Evolutionary conservation across 1,140 invertebrate genomes (phyloP).

Genomic region (Parasteatoda tepidariorum): DNA sequence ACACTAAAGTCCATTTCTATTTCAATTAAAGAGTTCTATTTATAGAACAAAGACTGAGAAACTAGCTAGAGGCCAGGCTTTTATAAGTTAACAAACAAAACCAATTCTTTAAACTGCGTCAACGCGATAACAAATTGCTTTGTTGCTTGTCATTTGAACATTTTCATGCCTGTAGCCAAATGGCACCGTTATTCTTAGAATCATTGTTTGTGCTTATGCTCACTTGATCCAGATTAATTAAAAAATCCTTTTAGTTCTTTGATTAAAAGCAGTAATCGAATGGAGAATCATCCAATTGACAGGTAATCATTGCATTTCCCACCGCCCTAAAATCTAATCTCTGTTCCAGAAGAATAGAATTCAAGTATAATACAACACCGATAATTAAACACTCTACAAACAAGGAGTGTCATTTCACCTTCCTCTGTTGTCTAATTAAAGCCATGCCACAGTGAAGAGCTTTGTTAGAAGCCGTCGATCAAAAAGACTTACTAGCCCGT

Average conservation of each 20-base stretch:
- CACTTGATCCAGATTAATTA: not conserved
- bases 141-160: too few relatives aligned
- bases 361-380: not conserved
- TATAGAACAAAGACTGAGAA: too few relatives aligned
- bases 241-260: not conserved
- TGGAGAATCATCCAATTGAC: not conserved
- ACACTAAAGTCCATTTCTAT: too few relatives aligned
- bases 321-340: not conserved
- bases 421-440: slow-evolving; percentile 38
- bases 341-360: not conserved
- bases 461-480: slow-evolving; percentile 41
- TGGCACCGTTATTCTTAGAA: too few relatives aligned
- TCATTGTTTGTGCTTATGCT: not conserved
- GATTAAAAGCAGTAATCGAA: not conserved
- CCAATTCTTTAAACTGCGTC: too few relatives aligned
- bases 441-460: slow-evolving; percentile 14
- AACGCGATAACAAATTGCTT: too few relatives aligned
- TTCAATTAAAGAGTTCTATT: too few relatives aligned
- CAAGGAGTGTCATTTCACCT: slow-evolving; percentile 40
- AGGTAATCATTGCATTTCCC: not conserved
- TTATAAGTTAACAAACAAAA: too few relatives aligned
- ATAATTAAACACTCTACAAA: slow-evolving; percentile 49
- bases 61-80: too few relatives aligned
- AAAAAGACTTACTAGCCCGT: not conserved
- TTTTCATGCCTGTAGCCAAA: too few relatives aligned